Conservation (phyloP, 2,797 vertebrate species). For the Sebastes iracundus region DNA sequence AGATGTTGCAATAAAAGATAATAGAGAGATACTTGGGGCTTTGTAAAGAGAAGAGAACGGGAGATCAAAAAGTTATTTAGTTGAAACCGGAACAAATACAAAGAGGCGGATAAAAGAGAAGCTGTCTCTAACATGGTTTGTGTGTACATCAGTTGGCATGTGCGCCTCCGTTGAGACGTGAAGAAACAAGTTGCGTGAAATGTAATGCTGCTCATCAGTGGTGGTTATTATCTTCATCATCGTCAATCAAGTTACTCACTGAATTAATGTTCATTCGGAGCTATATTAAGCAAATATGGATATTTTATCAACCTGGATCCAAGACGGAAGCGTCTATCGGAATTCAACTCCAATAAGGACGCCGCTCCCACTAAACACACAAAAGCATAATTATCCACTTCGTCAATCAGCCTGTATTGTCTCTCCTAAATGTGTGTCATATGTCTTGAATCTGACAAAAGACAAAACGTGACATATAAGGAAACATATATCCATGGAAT, state of each 20-base stretch:
- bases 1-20: background rate
- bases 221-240: background rate
- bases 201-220: background rate
- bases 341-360: background rate
- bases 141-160: background rate
- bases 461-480: constrained; percentile 17
- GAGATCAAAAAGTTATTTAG: background rate
- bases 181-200: background rate
- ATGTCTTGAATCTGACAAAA: background rate
- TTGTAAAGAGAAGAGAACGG: background rate
- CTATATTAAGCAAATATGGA: background rate
- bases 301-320: background rate
- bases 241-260: background rate
- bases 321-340: background rate
- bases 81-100: background rate
- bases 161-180: background rate
- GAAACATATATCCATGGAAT: constrained; percentile 31
- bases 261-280: background rate
- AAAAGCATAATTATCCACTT: background rate
- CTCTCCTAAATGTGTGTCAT: background rate
- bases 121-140: background rate
- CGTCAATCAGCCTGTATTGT: background rate
- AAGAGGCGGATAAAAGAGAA: background rate
- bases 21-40: background rate
- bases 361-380: background rate